A percentile compares a stretch with the other conserved stretches of the same genome.
These are phyloP conservation scores for Parnassius apollo DNA, from an alignment of 2,888 invertebrate species.

Conservation along the genomic window DNA sequence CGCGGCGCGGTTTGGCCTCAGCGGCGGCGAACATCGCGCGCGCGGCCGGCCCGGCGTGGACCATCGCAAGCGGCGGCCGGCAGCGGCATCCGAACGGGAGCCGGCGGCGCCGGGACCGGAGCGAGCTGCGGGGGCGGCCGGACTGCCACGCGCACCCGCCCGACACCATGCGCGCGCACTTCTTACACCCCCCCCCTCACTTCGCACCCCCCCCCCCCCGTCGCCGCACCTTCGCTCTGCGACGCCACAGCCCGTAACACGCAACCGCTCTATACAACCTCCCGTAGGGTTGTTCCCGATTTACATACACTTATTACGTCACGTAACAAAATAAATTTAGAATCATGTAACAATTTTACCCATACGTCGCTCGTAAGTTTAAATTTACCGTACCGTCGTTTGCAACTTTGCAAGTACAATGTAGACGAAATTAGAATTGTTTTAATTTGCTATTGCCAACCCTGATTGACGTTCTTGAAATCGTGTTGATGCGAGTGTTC, in stretches of 20 bases:
- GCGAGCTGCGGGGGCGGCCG: constrained; percentile 81
- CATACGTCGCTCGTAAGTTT: not conserved
- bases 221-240: constrained; percentile 32
- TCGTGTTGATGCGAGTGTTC: too few relatives aligned
- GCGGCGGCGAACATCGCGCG: constrained; percentile 78
- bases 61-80: constrained; percentile 80
- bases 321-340: constrained; percentile 13
- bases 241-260: constrained; percentile 27
- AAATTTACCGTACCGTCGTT: too few relatives aligned
- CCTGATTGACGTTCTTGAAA: too few relatives aligned
- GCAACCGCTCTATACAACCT: constrained; percentile 60
- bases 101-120: constrained; percentile 75
- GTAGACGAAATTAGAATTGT: too few relatives aligned
- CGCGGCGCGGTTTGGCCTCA: constrained; percentile 75
- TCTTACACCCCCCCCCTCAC: constrained; percentile 55
- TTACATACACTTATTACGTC: constrained; percentile 15
- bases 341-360: constrained; percentile 1
- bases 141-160: constrained; percentile 37
- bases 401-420: too few relatives aligned
- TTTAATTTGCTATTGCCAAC: too few relatives aligned
- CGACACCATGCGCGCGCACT: constrained; percentile 37
- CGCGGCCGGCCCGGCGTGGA: constrained; percentile 80
- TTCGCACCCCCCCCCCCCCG: constrained; percentile 35
- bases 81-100: constrained; percentile 78
- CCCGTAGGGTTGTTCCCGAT: constrained; percentile 51